Base-by-base conservation (phyloP, 2,113 vertebrate species). In the Ivindomyrus marchei region DNA sequence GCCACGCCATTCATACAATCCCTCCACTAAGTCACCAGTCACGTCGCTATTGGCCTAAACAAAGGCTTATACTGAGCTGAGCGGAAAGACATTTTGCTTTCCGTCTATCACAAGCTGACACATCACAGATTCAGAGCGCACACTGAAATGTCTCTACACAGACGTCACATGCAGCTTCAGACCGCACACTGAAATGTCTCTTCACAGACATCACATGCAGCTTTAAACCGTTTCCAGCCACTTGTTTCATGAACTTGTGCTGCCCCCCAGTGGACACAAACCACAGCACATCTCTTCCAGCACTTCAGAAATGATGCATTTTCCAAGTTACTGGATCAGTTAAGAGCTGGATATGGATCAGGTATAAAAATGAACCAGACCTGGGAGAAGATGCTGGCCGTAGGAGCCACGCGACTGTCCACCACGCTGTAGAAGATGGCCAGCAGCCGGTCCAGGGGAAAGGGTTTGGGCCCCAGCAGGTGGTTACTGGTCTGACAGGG, bases 351-450 rank as follows among this genome's bases (percentile, higher is more conserved):
- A 27, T 11, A 42, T 17, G 15, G 74, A 42, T 19, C 4, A 1
- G 36, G 46, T 4, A 27, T 6, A 3, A 50, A 31, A 27, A 19
- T 19, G 52, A 52, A 91, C 94, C 95, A 80, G 90, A 98, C 97
- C 97, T 98, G 97, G 17, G 96, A 98, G 94, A 99, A 99, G 92
- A 99, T 97, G 94, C 97, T 98, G 93, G 98, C 98, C 15, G 97
- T 97, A 39, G 98, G 97, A 85, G 97, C 96, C 50, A 99, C 98
- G 94, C 97, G 96, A 92, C 95, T 98, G 95, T 99, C 98, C 93
- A 99, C 98, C 46, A 99, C 97, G 42, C 98, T 99, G 93, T 99
- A 98, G 90, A 99, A 95, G 93, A 99, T 98, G 62, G 98, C 98
- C 88, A 99, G 94, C 90, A 99, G 93, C 86, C 98, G 97, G 94